Evolutionary conservation across 2,888 invertebrate genomes (phyloP).

Genomic region (Hyles lineata): DNA sequence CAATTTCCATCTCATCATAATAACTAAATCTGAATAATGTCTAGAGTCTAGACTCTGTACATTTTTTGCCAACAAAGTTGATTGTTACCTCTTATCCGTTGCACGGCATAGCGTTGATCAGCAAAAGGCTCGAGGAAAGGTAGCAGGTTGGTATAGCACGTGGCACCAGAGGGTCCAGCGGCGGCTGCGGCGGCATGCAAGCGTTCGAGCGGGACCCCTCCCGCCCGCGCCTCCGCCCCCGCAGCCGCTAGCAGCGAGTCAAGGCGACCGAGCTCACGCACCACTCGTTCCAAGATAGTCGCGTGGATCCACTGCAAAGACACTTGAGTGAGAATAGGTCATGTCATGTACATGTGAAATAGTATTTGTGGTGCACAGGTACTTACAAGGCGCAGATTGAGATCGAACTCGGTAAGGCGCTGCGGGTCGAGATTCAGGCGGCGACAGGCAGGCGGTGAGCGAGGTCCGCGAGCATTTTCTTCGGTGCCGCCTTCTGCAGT

Average conservation of each 20-base stretch:
- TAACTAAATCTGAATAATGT: background rate
- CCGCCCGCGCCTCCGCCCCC: slow-evolving; percentile 82
- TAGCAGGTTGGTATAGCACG: slow-evolving; percentile 80
- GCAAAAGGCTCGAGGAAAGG: slow-evolving; percentile 92
- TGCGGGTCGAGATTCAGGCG: slow-evolving; percentile 87
- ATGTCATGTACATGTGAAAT: no score
- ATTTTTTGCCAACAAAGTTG: background rate
- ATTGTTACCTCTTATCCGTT: slow-evolving; percentile 86
- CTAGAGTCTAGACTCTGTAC: background rate
- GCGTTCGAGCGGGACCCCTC: slow-evolving; percentile 46
- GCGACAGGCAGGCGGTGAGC: slow-evolving; percentile 74
- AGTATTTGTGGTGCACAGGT: background rate
- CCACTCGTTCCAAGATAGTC: slow-evolving; percentile 80
- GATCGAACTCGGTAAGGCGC: slow-evolving; percentile 90
- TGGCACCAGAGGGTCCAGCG: slow-evolving; percentile 75
- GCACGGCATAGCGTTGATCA: slow-evolving; percentile 94
- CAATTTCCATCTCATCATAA: background rate
- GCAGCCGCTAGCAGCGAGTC: slow-evolving; percentile 75
- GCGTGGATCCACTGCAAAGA: slow-evolving; percentile 86
- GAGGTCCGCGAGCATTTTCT: slow-evolving; percentile 43
- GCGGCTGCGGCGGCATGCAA: slow-evolving; percentile 52
- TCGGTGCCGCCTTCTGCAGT: slow-evolving; percentile 25
- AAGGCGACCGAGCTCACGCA: slow-evolving; percentile 87
- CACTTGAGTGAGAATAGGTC: background rate
- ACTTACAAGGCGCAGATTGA: slow-evolving; percentile 87